Base-by-base conservation (phyloP, 2,113 vertebrate genomes). In the Antennarius striatus region DNA sequence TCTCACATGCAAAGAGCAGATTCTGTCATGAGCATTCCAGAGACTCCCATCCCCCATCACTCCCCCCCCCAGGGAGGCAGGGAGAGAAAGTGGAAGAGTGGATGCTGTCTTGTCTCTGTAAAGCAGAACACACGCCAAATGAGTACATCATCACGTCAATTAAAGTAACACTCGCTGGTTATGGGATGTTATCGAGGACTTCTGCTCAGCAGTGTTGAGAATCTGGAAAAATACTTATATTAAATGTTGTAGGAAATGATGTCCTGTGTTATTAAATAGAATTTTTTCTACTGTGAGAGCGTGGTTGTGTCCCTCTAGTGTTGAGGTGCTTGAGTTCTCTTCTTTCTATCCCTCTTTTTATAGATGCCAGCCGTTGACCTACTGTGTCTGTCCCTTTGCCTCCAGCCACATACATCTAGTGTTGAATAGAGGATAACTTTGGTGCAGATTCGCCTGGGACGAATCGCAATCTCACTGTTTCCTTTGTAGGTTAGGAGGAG, bases 1-100 rank as follows among this genome's bases (percentile, higher is more conserved):
- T 61, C 78, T 83, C 77, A 77, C 79, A 79, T 83, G 86, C 73
- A 80, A 85, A 80, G 78, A 86, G 83, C 83, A 88, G 79, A 85
- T 83, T 89, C 85, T 84, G 84, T 88, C 75, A 74, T 85, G 70
- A 87, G 77, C 16, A 32, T 75, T 86, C 59, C 63, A 78, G 53
- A 62, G 70, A 47, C 70, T 77, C 77, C 82, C 86, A 69, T 88
- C 89, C 85, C 88, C 88, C 88, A 81, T 28, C 69, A 59, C 69
- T 76, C 71, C 71, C 77, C 72, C 76, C 83, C 86, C 74, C 42
- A 67, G 79, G 54, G 64, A 51, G 32, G 54, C 62, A 76, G 69
- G 60, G 64, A 63, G 32, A 48, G 65, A 60, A 45, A 75, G 68
- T 71, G 62, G 17, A 59, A 50, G 60, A 73, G 81, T 59, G 78